A percentile compares a stretch with the other conserved stretches of the same genome.
These are phyloP conservation scores for Phalacrocorax aristotelis DNA, from an alignment of 2,113 vertebrate species.

Conservation along the genomic window DNA sequence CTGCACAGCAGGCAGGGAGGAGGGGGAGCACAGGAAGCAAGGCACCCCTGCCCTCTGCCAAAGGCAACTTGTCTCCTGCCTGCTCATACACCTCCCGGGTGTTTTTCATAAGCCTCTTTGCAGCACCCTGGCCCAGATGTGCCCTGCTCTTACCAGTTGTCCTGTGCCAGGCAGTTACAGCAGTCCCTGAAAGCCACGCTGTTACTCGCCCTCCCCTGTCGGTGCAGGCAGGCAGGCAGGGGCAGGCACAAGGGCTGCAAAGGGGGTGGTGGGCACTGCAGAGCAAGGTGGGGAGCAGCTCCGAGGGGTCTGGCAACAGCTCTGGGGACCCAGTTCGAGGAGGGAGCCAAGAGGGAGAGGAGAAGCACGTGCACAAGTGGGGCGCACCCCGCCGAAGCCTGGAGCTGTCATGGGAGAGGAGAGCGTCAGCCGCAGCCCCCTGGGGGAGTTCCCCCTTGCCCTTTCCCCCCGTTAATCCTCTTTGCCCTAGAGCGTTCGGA, in stretches of 20 bases:
- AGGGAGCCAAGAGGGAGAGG: not conserved
- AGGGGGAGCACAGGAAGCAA: not conserved
- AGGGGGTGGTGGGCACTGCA: not conserved
- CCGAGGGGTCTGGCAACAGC: not conserved
- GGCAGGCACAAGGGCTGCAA: not conserved
- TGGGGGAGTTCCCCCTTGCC: not conserved
- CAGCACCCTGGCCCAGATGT: not conserved
- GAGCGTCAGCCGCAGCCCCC: not conserved
- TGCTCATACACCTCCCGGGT: not conserved
- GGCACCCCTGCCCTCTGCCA: not conserved
- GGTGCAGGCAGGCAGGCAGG: not conserved
- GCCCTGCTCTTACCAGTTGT: not conserved
- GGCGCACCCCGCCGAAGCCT: not conserved
- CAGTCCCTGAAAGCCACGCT: not conserved
- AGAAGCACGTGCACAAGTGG: not conserved
- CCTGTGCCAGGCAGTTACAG: not conserved
- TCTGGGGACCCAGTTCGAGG: fast-evolving
- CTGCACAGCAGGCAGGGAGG: not conserved
- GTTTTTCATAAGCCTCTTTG: not conserved
- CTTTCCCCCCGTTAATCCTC: constrained; percentile 47
- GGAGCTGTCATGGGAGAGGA: not conserved
- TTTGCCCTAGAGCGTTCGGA: constrained; percentile 62
- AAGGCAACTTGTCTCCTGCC: fast-evolving
- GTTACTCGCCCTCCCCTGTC: not conserved
- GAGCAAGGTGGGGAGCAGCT: not conserved